phyloP scores from a whole-genome alignment of 2,113 vertebrate genomes.

The Sinocyclocheilus rhinocerous region DNA sequence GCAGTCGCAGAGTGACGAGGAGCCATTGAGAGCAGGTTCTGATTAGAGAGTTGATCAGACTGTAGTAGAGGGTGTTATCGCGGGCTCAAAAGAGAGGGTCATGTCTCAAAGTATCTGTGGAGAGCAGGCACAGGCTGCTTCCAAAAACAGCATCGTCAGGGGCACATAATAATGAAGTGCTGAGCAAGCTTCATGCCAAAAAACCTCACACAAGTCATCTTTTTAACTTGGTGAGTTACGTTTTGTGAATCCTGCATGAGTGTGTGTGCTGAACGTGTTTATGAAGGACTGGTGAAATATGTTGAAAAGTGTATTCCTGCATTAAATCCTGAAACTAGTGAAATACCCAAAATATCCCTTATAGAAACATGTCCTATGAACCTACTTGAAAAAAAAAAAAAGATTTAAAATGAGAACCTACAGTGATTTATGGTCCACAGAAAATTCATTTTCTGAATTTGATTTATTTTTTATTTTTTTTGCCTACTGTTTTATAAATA shows the following conservation, averaged over 20 bases:
- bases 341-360: neutral
- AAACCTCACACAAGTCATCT: neutral
- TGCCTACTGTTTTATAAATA: neutral
- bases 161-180: conserved; percentile 59
- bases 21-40: neutral
- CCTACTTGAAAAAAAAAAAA: neutral
- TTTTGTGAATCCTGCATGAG: neutral
- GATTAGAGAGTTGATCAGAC: conserved; percentile 24
- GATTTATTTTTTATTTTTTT: neutral
- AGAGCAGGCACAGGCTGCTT: neutral
- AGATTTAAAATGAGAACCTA: neutral
- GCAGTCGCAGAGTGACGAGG: neutral
- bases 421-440: neutral
- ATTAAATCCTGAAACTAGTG: neutral
- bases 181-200: conserved; percentile 55
- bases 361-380: neutral
- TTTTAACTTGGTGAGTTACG: neutral
- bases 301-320: neutral
- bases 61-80: neutral
- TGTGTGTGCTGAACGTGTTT: neutral
- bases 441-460: neutral
- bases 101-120: neutral
- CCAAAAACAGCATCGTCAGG: conserved; percentile 23
- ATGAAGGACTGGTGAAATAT: neutral
- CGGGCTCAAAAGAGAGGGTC: neutral